Base-by-base conservation (phyloP, 2,113 vertebrate genomes). In the Leuciscus idus region DNA sequence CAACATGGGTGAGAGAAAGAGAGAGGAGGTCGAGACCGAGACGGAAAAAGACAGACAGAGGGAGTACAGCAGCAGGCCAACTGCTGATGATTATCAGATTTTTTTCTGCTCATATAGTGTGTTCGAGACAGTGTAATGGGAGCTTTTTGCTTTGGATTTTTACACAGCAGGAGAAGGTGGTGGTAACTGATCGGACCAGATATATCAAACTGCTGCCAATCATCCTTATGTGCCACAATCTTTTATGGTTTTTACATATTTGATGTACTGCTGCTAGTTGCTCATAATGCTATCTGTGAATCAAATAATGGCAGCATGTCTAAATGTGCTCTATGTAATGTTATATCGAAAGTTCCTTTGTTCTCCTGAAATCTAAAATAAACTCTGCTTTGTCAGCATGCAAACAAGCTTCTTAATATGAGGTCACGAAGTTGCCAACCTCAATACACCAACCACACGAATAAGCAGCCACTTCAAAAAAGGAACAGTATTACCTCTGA, bases 1-100 rank as follows among this genome's bases (percentile, higher is more conserved):
- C 81, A 87, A 90, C 84, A 90, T 87, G 89, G 76, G 87, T 90
- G 89, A 85, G 90, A 91, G 88, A 93, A 91, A 61, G 50, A 90
- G 89, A 79, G 87, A 88, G 86, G 89, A 68, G 48, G 21, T 73
- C 81, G 90, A 85, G 89, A 87, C 86, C 50, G 85, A 90, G 90
- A 84, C 86, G 86, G 85, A 91, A 90, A 61, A 33, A 90, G 90
- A 78, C 87, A 88, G 86, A 90, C 88, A 50, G 89, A 83, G 89
- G 87, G 90, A 88, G 92, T 72, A 90, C 77, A 85, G 88, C 90
- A 89, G 85, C 88, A 88, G 85, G 86, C 75, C 83, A 77, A 84
- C 81, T 87, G 86, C 85, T 75, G 81, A 74, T 85, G 85, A 85
- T 87, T 81, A 84, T 87, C 81, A 70, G 48, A 81, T 70, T 84